Evolutionary conservation across 92 coral and sea anemone species (phyloP), one percentile per base, ranked within the genome.

Genomic region (Anthopleura xanthogrammica): DNA sequence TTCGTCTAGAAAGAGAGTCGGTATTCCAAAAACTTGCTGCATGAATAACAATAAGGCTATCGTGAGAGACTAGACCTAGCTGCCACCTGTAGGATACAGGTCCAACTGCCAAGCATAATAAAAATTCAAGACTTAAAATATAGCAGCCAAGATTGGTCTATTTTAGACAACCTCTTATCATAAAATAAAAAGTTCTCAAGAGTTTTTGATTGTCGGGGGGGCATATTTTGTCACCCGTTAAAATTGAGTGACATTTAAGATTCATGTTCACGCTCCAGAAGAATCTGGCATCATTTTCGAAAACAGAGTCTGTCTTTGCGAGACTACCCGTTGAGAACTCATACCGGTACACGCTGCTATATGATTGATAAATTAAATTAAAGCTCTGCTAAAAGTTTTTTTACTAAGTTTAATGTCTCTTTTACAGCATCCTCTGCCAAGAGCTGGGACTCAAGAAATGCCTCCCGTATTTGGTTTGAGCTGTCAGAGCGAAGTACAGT

Each of bases 381-480:
- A 68, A 1, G 36, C 50, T 46, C 50, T 64, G 3, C 36, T 68
- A 22, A 68, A 16, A 16, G 16, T n/a, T 29, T 29, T 22, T 7
- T 9, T 2, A 16, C 8, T 8, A 68, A 13, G 74, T 11, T 39
- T 52, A 7, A 16, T 82, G 72, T 83, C 72, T 83, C 36, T 71
- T 23, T 17, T 83, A 12, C 66, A 55, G 72, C 86, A 83, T 60
- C 22, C 73, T 12, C 43, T 75, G 16, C 86, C 86, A 8, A 72
- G 86, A 66, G 41, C 72, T 5, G 72, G 56, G 5, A 7, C 43
- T n/a, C 79, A 17, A 83, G 86, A 73, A 22, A 83, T 83, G 86
- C 86, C 86, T 56, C 80, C 86, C 39, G 78, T 83, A 36, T 83
- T 55, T 73, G 86, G 86, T 46, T 2, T 83, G 29, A 75, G 57